Conservation (phyloP, 2,113 vertebrate species). For the Noturus placidus region DNA sequence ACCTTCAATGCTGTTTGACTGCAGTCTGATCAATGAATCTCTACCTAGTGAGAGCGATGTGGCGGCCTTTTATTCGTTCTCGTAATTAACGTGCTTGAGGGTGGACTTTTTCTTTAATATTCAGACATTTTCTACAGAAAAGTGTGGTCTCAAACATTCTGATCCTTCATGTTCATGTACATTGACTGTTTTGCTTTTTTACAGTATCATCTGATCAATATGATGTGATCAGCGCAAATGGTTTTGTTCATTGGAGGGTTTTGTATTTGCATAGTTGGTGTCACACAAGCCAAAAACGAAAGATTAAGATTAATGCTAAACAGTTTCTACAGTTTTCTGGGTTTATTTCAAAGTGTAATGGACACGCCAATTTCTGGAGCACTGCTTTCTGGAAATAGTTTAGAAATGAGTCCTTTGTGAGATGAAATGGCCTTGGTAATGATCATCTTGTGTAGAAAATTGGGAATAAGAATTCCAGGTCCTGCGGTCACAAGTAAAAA, state of each 20-base stretch:
- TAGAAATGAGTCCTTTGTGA: not conserved
- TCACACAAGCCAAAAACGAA: not conserved
- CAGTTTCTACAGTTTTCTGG: not conserved
- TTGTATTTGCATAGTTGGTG: not conserved
- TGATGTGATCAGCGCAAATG: slow-evolving; percentile 10
- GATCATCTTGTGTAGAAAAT: not conserved
- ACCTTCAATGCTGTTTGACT: not conserved
- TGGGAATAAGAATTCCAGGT: not conserved
- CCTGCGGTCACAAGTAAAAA: not conserved
- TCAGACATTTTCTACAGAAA: not conserved
- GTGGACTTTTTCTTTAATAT: not conserved
- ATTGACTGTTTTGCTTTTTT: not conserved
- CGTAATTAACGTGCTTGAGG: not conserved
- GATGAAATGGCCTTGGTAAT: not conserved
- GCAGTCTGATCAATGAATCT: not conserved
- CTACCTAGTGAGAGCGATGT: not conserved
- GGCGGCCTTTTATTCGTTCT: not conserved
- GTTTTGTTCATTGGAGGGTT: not conserved
- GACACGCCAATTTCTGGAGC: not conserved
- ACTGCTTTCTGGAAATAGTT: not conserved
- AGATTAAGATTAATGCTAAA: not conserved
- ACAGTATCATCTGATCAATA: too few relatives aligned
- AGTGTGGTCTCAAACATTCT: not conserved
- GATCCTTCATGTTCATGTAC: slow-evolving; percentile 7
- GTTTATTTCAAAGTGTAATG: not conserved